These are phyloP conservation scores for Ridgeia piscesae DNA, from an alignment of 1,140 invertebrate species.

Conservation along the genomic window DNA sequence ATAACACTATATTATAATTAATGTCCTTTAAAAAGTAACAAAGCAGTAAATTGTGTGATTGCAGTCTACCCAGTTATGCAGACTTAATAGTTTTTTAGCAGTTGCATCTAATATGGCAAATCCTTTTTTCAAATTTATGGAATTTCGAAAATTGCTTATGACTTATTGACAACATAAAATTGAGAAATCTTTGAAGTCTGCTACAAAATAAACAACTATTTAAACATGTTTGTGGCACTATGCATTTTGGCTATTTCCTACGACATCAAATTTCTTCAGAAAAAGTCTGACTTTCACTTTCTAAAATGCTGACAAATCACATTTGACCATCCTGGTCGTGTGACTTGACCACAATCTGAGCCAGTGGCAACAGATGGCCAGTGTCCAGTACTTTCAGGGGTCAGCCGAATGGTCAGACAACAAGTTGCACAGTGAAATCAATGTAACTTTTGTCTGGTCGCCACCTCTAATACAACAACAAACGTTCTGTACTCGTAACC, in stretches of 20 bases:
- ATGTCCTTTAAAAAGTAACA: no score
- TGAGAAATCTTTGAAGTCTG: neutral
- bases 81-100: no score
- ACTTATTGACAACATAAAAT: no score
- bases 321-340: neutral
- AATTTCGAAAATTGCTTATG: no score
- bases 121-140: no score
- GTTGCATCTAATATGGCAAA: no score
- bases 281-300: neutral
- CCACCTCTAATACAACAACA: neutral
- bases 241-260: neutral
- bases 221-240: no score
- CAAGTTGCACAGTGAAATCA: neutral
- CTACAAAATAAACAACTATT: neutral
- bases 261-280: neutral
- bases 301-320: neutral
- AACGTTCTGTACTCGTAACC: neutral
- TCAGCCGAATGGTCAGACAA: neutral
- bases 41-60: no score
- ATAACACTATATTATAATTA: no score
- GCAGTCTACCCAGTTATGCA: no score
- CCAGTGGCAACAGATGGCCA: neutral
- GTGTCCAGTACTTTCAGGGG: neutral
- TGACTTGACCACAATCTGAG: neutral
- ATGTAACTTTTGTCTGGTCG: neutral